These are phyloP conservation scores for Istiophorus platypterus DNA, from an alignment of 2,113 vertebrate species.

Conservation along the genomic window DNA sequence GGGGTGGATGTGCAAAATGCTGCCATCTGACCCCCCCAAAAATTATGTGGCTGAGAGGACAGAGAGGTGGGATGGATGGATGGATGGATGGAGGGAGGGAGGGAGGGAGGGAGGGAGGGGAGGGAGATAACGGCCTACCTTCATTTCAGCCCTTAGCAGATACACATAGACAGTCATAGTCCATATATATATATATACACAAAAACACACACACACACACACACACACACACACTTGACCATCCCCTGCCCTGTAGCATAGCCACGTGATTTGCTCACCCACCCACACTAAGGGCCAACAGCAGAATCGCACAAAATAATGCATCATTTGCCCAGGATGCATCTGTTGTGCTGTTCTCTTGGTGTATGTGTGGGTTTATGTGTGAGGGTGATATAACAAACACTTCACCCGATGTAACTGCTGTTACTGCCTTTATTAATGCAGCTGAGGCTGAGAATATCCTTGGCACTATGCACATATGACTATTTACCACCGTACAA, in stretches of 20 bases:
- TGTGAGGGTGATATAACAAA: slow-evolving; percentile 41
- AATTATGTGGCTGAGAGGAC: slow-evolving; percentile 59
- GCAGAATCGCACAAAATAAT: slow-evolving; percentile 57
- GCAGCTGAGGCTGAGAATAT: slow-evolving; percentile 7
- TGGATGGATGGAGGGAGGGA: slow-evolving; percentile 44
- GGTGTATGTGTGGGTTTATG: slow-evolving; percentile 43
- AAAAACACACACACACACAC: slow-evolving; percentile 4
- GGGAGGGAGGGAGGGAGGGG: slow-evolving; percentile 36
- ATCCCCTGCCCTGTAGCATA: slow-evolving; percentile 16
- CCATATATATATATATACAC: neutral
- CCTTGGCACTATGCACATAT: neutral
- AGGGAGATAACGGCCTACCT: slow-evolving; percentile 46
- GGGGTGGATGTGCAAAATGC: slow-evolving; percentile 20
- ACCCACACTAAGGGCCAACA: slow-evolving; percentile 47
- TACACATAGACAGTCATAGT: neutral
- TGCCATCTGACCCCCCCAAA: slow-evolving; percentile 45
- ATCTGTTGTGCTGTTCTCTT: slow-evolving; percentile 51
- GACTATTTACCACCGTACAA: neutral
- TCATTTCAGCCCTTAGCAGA: slow-evolving; percentile 51
- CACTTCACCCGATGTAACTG: slow-evolving; percentile 12
- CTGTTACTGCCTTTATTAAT: slow-evolving; percentile 1
- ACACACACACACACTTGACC: slow-evolving; percentile 39
- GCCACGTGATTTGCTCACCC: slow-evolving; percentile 43
- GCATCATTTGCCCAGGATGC: slow-evolving; percentile 56
- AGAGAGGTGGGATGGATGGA: no score